A percentile compares a stretch with the other conserved stretches of the same genome.
phyloP scores from a whole-genome alignment of 1,140 invertebrate genomes.

The Drosophila nebulosa region DNA sequence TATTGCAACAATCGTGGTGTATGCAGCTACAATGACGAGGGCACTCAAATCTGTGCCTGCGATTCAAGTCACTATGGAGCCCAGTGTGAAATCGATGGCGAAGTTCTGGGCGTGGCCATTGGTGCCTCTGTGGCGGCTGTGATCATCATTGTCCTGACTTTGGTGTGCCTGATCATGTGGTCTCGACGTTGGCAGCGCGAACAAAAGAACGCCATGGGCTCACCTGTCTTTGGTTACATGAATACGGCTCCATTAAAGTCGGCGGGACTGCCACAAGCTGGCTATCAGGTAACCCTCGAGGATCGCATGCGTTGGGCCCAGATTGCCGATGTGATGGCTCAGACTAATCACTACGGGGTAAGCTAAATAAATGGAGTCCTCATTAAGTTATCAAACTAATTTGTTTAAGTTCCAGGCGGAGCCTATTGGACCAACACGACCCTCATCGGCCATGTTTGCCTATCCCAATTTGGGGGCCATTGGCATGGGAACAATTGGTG shows the following conservation, averaged over 20 bases:
- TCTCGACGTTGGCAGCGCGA: conserved; percentile 94
- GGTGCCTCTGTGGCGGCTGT: conserved; percentile 93
- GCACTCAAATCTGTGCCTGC: conserved; percentile 90
- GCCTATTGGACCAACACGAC: conserved; percentile 86
- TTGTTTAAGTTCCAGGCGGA: conserved; percentile 82
- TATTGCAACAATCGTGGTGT: conserved; percentile 92
- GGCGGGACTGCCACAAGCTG: conserved; percentile 84
- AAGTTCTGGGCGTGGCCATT: conserved; percentile 93
- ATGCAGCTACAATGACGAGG: conserved; percentile 88
- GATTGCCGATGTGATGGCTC: conserved; percentile 91
- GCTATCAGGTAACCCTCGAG: conserved; percentile 87
- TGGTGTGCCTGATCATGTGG: conserved; percentile 94
- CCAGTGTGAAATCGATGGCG: conserved; percentile 94
- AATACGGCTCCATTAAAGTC: conserved; percentile 87
- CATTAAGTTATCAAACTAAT: neutral
- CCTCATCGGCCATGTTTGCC: conserved; percentile 90
- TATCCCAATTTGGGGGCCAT: conserved; percentile 84
- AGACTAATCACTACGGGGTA: conserved; percentile 91
- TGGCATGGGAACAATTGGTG: conserved; percentile 73
- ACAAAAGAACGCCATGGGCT: conserved; percentile 88
- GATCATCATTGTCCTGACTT: conserved; percentile 92
- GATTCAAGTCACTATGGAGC: conserved; percentile 92
- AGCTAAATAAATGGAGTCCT: conserved; percentile 44
- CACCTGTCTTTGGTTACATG: conserved; percentile 92
- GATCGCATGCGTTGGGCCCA: conserved; percentile 92